These are phyloP conservation scores for Magallana nippona DNA, from an alignment of 2,888 invertebrate genomes.

Conservation along the genomic window DNA sequence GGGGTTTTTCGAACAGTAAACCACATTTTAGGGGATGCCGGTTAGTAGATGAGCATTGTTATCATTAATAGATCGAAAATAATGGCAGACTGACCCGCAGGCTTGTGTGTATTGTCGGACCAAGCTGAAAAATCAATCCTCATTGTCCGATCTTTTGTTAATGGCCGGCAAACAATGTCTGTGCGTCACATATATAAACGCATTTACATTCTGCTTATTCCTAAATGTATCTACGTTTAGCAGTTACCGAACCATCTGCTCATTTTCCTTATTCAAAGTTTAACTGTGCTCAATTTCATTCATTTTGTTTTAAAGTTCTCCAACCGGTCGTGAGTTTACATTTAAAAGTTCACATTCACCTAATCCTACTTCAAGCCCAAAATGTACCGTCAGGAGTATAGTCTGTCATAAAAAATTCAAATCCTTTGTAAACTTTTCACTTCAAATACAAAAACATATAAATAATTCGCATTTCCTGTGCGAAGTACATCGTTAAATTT, in stretches of 20 bases:
- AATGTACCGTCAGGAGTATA: too few species aligned
- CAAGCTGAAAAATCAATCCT: not conserved
- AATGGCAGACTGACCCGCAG: slow-evolving; percentile 4
- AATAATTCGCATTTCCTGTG: too few species aligned
- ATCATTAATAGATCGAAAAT: not conserved
- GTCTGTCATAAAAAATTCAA: too few species aligned
- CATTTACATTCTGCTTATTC: too few species aligned
- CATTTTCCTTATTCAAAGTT: too few species aligned
- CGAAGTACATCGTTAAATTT: too few species aligned
- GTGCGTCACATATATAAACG: not conserved
- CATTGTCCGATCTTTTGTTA: not conserved
- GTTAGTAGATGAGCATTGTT: not conserved
- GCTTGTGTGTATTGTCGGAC: not conserved
- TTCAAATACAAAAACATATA: too few species aligned
- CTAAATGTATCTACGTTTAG: not conserved
- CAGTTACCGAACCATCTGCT: not conserved
- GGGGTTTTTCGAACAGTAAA: too few species aligned
- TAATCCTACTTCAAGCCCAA: too few species aligned
- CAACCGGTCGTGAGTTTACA: not conserved
- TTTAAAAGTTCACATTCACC: not conserved
- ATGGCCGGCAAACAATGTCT: not conserved
- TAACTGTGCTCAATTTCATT: not conserved
- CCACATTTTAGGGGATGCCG: slow-evolving; percentile 1
- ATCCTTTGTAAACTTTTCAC: too few species aligned
- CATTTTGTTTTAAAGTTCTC: not conserved